Evolutionary conservation across 2,797 vertebrate genomes (phyloP).

Genomic region (Chelon labrosus): DNA sequence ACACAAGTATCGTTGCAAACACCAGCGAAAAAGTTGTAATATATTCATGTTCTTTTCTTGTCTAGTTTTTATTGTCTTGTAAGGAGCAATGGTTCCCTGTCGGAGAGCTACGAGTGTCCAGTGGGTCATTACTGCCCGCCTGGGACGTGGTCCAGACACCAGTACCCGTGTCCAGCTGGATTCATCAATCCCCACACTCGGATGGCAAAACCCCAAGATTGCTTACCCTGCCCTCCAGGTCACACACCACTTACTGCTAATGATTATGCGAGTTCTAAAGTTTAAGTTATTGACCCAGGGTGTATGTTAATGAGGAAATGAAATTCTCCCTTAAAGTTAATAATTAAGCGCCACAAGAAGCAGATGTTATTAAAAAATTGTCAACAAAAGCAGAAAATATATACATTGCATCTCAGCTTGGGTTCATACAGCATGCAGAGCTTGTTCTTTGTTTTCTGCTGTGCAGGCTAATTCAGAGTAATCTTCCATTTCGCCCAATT

Average conservation of each 20-base stretch:
- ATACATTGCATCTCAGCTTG: neutral
- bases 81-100: slow-evolving; percentile 82
- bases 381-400: neutral
- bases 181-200: slow-evolving; percentile 86
- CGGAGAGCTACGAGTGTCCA: slow-evolving; percentile 83
- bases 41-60: slow-evolving; percentile 47
- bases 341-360: neutral
- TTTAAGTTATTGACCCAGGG: slow-evolving; percentile 22
- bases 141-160: slow-evolving; percentile 84
- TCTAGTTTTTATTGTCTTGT: slow-evolving; percentile 90
- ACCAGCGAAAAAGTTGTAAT: slow-evolving; percentile 22
- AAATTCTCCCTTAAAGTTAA: neutral
- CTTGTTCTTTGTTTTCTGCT: neutral
- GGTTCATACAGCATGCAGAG: neutral
- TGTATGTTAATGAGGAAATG: neutral
- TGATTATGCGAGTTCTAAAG: slow-evolving; percentile 24
- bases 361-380: slow-evolving; percentile 9
- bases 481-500: slow-evolving; percentile 10
- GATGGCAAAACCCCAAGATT: slow-evolving; percentile 81
- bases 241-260: slow-evolving; percentile 45
- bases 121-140: slow-evolving; percentile 91
- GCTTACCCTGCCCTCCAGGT: slow-evolving; percentile 91
- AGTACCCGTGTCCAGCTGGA: slow-evolving; percentile 91
- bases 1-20: slow-evolving; percentile 4
- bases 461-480: neutral